Conservation (phyloP, 2,888 invertebrate genomes). For the Stenotaenia linearis region DNA sequence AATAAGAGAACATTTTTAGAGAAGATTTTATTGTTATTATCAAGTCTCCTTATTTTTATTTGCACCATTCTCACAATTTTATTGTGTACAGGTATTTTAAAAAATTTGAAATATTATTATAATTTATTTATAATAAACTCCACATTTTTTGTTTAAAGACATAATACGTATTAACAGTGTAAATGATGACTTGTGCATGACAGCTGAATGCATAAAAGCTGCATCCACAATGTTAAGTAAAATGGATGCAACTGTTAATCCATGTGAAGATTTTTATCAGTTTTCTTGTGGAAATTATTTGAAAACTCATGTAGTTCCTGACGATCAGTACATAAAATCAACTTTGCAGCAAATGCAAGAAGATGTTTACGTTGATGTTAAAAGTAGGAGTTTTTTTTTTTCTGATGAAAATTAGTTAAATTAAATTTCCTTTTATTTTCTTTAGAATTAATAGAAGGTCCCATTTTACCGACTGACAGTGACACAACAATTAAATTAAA, state of each 20-base stretch:
- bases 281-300: constrained; percentile 47
- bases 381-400: constrained; percentile 42
- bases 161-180: neutral
- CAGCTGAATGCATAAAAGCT: neutral
- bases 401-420: neutral
- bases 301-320: constrained; percentile 45
- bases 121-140: neutral
- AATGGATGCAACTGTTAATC: constrained; percentile 43
- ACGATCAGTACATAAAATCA: constrained; percentile 45
- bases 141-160: neutral
- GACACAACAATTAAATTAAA: constrained; percentile 44
- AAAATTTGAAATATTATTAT: too few relatives aligned
- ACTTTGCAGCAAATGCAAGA: constrained; percentile 49
- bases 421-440: constrained; percentile 19
- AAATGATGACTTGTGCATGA: neutral
- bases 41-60: neutral
- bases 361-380: constrained; percentile 46
- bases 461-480: constrained; percentile 40
- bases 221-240: constrained; percentile 45
- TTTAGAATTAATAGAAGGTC: constrained; percentile 43
- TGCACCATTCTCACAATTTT: neutral
- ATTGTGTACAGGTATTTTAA: neutral
- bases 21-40: constrained; percentile 6
- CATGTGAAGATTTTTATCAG: constrained; percentile 46
- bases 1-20: neutral